Evolutionary conservation across 2,797 vertebrate species (phyloP).

Genomic region (Presbytis comata): DNA sequence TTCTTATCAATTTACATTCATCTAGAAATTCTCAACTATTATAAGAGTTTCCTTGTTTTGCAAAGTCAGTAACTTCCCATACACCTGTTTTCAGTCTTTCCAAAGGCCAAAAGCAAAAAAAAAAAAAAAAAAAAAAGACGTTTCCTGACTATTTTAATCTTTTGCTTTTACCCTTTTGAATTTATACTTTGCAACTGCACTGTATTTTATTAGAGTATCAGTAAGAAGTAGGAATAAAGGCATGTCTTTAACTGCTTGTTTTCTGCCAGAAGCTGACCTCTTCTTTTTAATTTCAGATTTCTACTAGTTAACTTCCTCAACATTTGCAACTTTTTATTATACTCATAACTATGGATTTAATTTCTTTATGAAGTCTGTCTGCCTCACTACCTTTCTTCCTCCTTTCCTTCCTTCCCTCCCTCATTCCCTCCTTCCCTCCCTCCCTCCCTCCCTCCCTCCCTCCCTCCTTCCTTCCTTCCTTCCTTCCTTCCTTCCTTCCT

Average conservation of each 20-base stretch:
- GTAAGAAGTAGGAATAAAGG: neutral
- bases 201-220: neutral
- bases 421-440: neutral
- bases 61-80: neutral
- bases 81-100: neutral
- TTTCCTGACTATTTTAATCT: constrained; percentile 23
- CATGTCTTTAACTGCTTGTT: neutral
- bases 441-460: neutral
- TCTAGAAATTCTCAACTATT: neutral
- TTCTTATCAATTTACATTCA: neutral
- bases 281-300: neutral
- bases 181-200: neutral
- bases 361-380: neutral
- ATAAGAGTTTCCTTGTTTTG: neutral
- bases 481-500: accelerated
- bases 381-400: too few relatives aligned
- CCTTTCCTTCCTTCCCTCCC: too few relatives aligned
- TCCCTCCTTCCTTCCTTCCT: too few relatives aligned
- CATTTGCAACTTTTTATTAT: neutral
- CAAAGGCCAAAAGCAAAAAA: neutral
- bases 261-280: neutral
- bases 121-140: neutral
- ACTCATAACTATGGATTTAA: neutral
- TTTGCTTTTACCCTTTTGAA: neutral
- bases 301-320: neutral